Evolutionary conservation across 2,888 invertebrate species (phyloP).

Genomic region (Schizotus pectinicornis): DNA sequence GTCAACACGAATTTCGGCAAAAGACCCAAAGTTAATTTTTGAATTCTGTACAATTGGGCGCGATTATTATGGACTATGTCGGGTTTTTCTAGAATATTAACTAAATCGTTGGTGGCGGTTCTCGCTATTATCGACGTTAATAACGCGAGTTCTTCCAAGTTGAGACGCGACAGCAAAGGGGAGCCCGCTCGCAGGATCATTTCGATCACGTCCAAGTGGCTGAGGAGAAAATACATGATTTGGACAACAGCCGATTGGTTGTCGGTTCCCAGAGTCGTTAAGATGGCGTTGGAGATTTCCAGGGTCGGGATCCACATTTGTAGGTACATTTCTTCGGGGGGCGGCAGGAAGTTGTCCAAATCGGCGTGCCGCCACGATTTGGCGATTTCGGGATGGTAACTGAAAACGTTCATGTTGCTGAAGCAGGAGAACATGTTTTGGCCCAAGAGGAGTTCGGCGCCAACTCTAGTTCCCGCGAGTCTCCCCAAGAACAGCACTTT

Average conservation of each 20-base stretch:
- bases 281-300: conserved; percentile 78
- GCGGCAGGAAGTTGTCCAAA: conserved; percentile 64
- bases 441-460: conserved; percentile 69
- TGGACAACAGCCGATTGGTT: conserved; percentile 84
- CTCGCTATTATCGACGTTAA: conserved; percentile 65
- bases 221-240: conserved; percentile 79
- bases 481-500: conserved; percentile 81
- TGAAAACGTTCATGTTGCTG: conserved; percentile 73
- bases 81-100: conserved; percentile 51
- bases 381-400: conserved; percentile 73
- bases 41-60: conserved; percentile 71
- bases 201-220: conserved; percentile 83
- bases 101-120: conserved; percentile 53
- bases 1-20: conserved; percentile 70
- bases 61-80: conserved; percentile 60
- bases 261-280: conserved; percentile 82
- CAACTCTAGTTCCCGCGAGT: conserved; percentile 70
- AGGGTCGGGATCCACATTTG: conserved; percentile 84
- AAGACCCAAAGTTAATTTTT: conserved; percentile 76
- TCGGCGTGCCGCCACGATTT: conserved; percentile 48
- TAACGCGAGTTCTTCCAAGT: conserved; percentile 77
- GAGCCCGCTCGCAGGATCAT: conserved; percentile 74
- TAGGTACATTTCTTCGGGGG: conserved; percentile 74
- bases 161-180: conserved; percentile 69
- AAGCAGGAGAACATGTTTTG: conserved; percentile 67